Evolutionary conservation across 2,113 vertebrate genomes (phyloP).

Genomic region (Ursus arctos): DNA sequence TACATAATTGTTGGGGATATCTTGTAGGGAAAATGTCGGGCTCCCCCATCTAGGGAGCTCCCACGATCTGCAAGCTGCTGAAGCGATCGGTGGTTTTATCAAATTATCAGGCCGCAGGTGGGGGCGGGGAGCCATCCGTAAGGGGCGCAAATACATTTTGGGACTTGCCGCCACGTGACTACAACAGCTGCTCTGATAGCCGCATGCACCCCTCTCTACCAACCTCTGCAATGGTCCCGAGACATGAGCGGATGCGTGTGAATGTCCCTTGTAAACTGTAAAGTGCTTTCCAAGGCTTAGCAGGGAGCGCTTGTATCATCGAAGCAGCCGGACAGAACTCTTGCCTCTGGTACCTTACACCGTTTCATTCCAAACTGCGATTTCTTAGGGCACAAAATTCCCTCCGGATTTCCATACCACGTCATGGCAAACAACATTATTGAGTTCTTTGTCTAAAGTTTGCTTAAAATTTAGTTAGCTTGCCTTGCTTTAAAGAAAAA

Average conservation of each 20-base stretch:
- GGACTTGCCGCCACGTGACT: accelerated
- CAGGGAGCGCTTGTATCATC: accelerated
- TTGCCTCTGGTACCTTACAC: not conserved
- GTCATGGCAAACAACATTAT: accelerated
- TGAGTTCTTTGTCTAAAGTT: slow-evolving; percentile 49
- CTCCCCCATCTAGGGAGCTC: not conserved
- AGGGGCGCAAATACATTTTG: not conserved
- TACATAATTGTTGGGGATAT: not conserved
- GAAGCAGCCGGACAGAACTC: not conserved
- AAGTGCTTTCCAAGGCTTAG: not conserved
- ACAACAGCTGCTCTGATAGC: not conserved
- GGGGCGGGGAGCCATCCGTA: not conserved
- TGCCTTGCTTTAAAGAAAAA: not conserved
- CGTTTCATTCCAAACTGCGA: not conserved
- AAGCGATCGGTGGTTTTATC: not conserved
- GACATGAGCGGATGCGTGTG: accelerated
- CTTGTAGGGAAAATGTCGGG: not conserved
- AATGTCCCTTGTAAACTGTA: not conserved
- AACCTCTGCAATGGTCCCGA: not conserved
- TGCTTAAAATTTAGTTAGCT: slow-evolving; percentile 46
- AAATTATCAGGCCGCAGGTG: not conserved
- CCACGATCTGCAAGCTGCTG: accelerated
- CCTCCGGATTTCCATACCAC: not conserved
- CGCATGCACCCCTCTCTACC: accelerated
- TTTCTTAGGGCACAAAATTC: not conserved